Base-by-base conservation (phyloP, 2,888 invertebrate genomes). In the Diaperis boleti region DNA sequence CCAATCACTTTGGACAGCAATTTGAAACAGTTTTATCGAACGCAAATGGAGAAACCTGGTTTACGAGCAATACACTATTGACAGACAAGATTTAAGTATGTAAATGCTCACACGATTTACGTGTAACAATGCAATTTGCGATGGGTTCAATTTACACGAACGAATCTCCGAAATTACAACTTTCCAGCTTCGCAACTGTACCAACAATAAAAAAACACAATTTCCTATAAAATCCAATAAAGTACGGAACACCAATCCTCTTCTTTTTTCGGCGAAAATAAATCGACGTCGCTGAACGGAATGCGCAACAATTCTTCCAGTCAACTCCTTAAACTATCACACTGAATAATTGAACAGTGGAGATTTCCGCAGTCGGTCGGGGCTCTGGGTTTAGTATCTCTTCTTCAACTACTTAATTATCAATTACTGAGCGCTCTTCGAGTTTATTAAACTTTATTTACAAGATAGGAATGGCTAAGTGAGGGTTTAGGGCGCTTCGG, bases 391-490 rank as follows among this genome's bases (percentile, higher is more conserved):
- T 35, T 54, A 54, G 67, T 47, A 62, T 65, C 65, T 44, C 61
- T 62, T 64, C 64, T 66, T 68, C 64, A 68, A 65, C 65, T 67
- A 57, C 63, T 68, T 68, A 68, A 68, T 68, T 64, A 68, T 68
- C 68, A 66, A 68, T 68, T 66, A 68, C 66, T 52, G 55, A 55
- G 65, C 49, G 60, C 64, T 55, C 54, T 68, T 64, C 66, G 56
- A 62, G 64, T 66, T 68, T 68, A 68, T 68, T 66, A 68, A 66
- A 64, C 56, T 67, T 62, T 69, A 69, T 69, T 69, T 67, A 69
- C 64, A 63, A 67, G 59, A 56, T 56, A 42, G 22, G 29, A 39
- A 3, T 10, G 44, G 20, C 37, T 54, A 61, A 61, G 61, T 54
- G 62, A 39, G 56, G 56, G 55, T 62, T 61, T 61, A 61, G 20